Evolutionary conservation across 2,797 vertebrate genomes (phyloP).

Genomic region (Acipenser ruthenus): DNA sequence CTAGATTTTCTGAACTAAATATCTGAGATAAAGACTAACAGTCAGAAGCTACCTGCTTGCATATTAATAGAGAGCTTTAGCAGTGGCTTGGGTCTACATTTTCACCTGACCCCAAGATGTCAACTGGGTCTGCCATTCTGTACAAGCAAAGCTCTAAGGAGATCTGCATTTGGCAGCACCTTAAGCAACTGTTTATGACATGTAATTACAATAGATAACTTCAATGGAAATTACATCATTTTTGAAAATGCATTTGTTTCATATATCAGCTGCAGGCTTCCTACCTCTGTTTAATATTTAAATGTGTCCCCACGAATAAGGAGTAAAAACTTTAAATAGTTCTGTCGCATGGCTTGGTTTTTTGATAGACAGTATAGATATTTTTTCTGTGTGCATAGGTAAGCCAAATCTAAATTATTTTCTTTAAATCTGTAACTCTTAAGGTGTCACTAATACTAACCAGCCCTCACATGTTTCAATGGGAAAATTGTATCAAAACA

Average conservation of each 20-base stretch:
- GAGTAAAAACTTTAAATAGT: too few relatives aligned
- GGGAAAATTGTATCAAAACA: too few relatives aligned
- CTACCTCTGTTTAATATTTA: background rate
- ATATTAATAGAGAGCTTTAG: slow-evolving; percentile 30
- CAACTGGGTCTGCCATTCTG: slow-evolving; percentile 9
- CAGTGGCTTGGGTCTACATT: slow-evolving; percentile 14
- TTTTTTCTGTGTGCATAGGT: too few relatives aligned
- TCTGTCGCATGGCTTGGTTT: too few relatives aligned
- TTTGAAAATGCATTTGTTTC: background rate
- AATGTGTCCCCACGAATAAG: too few relatives aligned
- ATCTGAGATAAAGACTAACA: too few relatives aligned
- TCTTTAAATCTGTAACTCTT: too few relatives aligned
- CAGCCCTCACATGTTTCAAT: too few relatives aligned
- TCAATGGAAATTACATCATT: background rate
- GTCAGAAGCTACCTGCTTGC: slow-evolving; percentile 5
- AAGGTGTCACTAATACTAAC: too few relatives aligned
- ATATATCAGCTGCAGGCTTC: slow-evolving; percentile 7
- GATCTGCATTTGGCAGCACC: slow-evolving; percentile 38
- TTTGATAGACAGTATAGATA: too few relatives aligned
- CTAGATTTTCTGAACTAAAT: too few relatives aligned
- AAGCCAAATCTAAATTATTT: too few relatives aligned
- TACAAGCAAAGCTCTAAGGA: slow-evolving; percentile 33
- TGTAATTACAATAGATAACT: slow-evolving; percentile 7
- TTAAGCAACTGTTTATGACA: background rate
- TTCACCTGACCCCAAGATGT: slow-evolving; percentile 33